phyloP scores from a whole-genome alignment of 2,797 vertebrate genomes.

The Acanthurus tractus region DNA sequence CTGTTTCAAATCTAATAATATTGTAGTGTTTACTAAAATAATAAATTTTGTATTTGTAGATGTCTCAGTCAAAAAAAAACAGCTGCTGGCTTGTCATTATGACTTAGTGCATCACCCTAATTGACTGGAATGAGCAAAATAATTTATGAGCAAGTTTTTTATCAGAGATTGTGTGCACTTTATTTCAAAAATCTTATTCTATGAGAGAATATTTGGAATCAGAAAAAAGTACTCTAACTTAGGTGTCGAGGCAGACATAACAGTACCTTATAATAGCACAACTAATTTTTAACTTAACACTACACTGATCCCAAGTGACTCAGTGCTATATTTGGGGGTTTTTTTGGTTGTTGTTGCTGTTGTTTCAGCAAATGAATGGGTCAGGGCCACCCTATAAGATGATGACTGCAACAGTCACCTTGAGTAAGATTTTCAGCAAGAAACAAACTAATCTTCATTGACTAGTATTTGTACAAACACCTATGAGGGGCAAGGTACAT shows the following conservation, averaged over 20 bases:
- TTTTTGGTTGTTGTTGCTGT: background rate
- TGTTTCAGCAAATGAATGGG: background rate
- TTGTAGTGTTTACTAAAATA: background rate
- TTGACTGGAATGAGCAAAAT: background rate
- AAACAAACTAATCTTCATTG: no score
- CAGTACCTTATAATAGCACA: background rate
- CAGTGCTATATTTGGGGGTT: background rate
- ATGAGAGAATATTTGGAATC: background rate
- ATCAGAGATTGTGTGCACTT: background rate
- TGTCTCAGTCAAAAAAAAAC: background rate
- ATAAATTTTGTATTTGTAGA: background rate
- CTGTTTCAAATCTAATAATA: background rate
- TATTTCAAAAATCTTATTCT: no score
- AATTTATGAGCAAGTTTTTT: background rate
- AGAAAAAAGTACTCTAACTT: background rate
- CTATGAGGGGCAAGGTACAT: no score
- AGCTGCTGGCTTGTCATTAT: background rate
- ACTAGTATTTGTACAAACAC: no score
- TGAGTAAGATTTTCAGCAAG: background rate
- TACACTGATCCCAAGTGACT: background rate
- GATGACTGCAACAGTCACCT: background rate
- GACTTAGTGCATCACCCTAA: background rate
- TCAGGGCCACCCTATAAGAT: background rate
- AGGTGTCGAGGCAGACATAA: background rate
- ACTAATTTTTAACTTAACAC: background rate